These are phyloP conservation scores for Pitta sordida DNA, from an alignment of 2,113 vertebrate genomes.

Conservation along the genomic window DNA sequence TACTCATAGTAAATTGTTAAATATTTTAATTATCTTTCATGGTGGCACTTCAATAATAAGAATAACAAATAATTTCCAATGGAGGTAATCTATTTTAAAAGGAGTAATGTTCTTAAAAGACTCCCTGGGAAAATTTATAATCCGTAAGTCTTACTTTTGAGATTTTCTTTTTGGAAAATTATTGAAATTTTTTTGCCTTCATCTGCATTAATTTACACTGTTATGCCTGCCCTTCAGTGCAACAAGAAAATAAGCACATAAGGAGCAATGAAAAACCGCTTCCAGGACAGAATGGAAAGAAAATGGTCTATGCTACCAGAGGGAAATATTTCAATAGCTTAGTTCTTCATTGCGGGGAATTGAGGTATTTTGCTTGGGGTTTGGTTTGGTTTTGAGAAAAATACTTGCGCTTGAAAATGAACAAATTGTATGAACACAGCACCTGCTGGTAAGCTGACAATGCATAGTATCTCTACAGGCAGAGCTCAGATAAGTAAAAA, in stretches of 20 bases:
- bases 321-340: not conserved
- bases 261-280: not conserved
- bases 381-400: not conserved
- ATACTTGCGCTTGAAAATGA: not conserved
- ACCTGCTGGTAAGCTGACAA: not conserved
- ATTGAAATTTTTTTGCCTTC: not conserved
- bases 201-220: not conserved
- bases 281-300: not conserved
- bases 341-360: not conserved
- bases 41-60: not conserved
- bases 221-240: not conserved
- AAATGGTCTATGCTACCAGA: not conserved
- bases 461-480: not conserved
- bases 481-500: constrained; percentile 18
- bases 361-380: accelerated
- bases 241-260: not conserved
- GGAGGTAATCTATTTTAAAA: not conserved
- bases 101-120: not conserved
- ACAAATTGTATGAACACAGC: not conserved
- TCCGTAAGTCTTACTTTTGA: not conserved
- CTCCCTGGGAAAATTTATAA: not conserved
- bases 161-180: not conserved
- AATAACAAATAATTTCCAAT: not conserved
- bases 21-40: not conserved
- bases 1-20: not conserved